Evolutionary conservation across 1,140 invertebrate species (phyloP), one percentile per base, ranked within the genome.

Genomic region (Zaprionus kolodkinae): DNA sequence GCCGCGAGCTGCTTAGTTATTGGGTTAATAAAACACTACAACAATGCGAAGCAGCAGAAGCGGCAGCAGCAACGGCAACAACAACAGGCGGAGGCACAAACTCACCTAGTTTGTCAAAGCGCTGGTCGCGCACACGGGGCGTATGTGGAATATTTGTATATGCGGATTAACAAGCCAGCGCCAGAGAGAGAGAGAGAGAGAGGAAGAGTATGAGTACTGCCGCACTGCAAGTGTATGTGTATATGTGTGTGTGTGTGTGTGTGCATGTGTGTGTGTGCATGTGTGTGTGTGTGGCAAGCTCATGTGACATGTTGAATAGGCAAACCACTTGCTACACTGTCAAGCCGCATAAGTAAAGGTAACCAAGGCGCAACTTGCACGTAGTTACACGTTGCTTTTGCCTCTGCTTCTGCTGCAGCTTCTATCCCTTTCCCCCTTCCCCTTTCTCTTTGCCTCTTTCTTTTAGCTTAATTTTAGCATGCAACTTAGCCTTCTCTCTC

Each of bases 1-100:
- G 66, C 77, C 77, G 55, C 67, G 59, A 64, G 68, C 61, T 72
- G 75, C 82, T 88, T 83, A 72, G 85, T 89, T 89, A 88, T 84
- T 88, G 75, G 85, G 84, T 88, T 88, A 85, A 88, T 88, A 88
- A 89, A 89, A 89, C 84, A 88, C 59, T 69, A 59, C 65, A 70
- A 75, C 59, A 76, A 68, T 63, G 48, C 36, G 48, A 60, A 35
- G 12, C 25, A 70, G 35, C 27, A 66, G 21, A 43, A 68, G 36
- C 27, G 63, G 15, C 27, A 62, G 43, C n/a, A n/a, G 21, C 64
- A 60, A n/a, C n/a, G 45, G 63, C 59, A 67, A 65, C 50, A 64
- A 30, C 59, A 30, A 56, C 21, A 21, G 21, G 21, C 21, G 21
- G 21, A 21, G 21, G 63, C 65, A 45, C 40, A 60, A 72, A 56